Evolutionary conservation across 37 sponge, comb jelly and placozoan species (phyloP), one percentile per base, ranked within the genome.

Genomic region (Oopsacas minuta): DNA sequence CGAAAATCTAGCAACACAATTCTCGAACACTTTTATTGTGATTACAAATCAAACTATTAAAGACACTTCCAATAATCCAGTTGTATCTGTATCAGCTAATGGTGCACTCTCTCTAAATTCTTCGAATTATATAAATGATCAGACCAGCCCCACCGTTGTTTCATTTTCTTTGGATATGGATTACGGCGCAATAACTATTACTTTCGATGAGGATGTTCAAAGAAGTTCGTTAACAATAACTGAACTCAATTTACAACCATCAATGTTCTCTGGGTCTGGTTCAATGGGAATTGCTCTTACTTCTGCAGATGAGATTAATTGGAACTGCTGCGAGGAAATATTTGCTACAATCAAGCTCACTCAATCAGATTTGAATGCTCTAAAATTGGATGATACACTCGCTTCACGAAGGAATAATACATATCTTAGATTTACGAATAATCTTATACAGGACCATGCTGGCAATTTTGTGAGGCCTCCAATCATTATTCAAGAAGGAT

Each of bases 121-220:
- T 15, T 28, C 52, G 1, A 81, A 51, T 0, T 88, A 90, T 39
- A 52, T 81, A 0, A 37, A 37, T n/a, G 96, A 95, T 53, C 46
- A 36, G 0, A 69, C 32, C 5, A 37, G 84, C 38, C 96, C 96
- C 36, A 39, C 0, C 22, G 39, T 92, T 34, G 37, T 28, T 15
- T 36, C 42, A 36, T 95, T 88, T 39, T 84, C 88, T 36, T 85
- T 95, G 69, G 96, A 95, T 86, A 84, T 95, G 52, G 42, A 92
- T 52, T 37, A 39, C 37, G 88, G 90, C 3, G 42, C 82, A 36
- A 42, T 95, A 1, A 88, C 90, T 0, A 83, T 95, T 17, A 84
- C 38, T 25, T 92, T 95, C 86, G 84, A 87, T 52, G 96, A 95
- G 83, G 90, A 92, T 20, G 96, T 95, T 52, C 81, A 88, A 51